phyloP scores from a whole-genome alignment of 2,113 vertebrate genomes.

The Dasypus novemcinctus region DNA sequence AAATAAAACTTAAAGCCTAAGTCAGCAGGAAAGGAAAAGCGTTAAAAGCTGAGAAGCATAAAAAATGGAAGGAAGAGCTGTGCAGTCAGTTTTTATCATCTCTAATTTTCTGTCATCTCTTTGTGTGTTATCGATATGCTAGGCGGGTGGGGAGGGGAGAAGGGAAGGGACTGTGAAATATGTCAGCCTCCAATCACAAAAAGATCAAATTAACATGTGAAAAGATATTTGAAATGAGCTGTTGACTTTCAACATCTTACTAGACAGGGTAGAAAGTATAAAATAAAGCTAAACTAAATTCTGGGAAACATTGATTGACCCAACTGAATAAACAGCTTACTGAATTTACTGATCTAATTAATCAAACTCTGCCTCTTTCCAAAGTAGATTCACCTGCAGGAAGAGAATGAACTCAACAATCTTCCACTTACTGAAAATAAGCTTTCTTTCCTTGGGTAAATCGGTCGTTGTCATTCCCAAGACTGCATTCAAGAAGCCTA shows the following conservation, averaged over 20 bases:
- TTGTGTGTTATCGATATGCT: not conserved
- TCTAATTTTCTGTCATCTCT: not conserved
- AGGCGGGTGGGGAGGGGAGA: not conserved
- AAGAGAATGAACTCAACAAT: constrained; percentile 71
- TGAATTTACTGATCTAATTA: constrained; percentile 69
- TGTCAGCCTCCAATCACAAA: not conserved
- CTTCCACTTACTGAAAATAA: constrained; percentile 63
- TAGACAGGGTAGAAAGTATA: constrained; percentile 23
- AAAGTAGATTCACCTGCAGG: constrained; percentile 62
- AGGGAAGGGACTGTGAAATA: not conserved
- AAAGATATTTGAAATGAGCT: constrained; percentile 45
- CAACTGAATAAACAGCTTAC: constrained; percentile 51
- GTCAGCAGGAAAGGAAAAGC: constrained; percentile 6
- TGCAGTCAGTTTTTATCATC: constrained; percentile 4
- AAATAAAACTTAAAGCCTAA: constrained; percentile 26
- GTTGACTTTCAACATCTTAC: constrained; percentile 48
- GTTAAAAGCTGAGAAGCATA: not conserved
- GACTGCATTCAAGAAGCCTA: not conserved
- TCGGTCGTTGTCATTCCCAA: constrained; percentile 62
- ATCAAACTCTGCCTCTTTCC: constrained; percentile 61
- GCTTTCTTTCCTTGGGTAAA: constrained; percentile 55
- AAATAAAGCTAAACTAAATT: constrained; percentile 49
- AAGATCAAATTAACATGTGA: constrained; percentile 49
- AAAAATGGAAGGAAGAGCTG: not conserved
- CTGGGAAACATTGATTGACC: constrained; percentile 49